Evolutionary conservation across 2,888 invertebrate species (phyloP).

Genomic region (Acrocera orbiculus): DNA sequence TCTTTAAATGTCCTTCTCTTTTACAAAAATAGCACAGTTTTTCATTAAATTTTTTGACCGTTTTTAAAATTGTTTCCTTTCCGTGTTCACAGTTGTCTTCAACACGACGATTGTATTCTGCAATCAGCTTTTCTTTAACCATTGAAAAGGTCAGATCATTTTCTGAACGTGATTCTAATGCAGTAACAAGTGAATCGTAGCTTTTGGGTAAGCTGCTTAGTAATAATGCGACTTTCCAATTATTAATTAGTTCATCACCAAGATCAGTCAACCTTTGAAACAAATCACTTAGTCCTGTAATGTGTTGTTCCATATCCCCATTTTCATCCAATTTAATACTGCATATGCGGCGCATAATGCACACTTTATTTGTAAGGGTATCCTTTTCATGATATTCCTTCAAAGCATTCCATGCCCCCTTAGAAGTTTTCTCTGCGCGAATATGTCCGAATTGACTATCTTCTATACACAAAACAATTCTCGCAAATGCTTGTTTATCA

Average conservation of each 20-base stretch:
- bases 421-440: slow-evolving; percentile 1
- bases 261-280: slow-evolving; percentile 7
- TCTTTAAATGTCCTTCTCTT: slow-evolving; percentile 7
- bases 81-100: not conserved
- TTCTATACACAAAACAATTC: slow-evolving; percentile 6
- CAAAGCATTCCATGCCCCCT: slow-evolving; percentile 4
- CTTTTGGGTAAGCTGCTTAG: slow-evolving; percentile 9
- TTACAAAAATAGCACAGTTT: slow-evolving; percentile 11
- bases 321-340: slow-evolving; percentile 9
- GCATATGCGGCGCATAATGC: slow-evolving; percentile 10
- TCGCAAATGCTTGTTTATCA: slow-evolving; percentile 7
- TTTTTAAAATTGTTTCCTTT: not conserved
- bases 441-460: slow-evolving; percentile 7
- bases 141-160: slow-evolving; percentile 6
- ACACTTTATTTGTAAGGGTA: slow-evolving; percentile 10
- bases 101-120: slow-evolving; percentile 8
- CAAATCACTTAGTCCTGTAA: slow-evolving; percentile 9
- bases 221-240: slow-evolving; percentile 6
- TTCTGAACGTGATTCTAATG: no score
- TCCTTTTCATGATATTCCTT: slow-evolving; percentile 5
- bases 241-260: slow-evolving; percentile 3
- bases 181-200: slow-evolving; percentile 11
- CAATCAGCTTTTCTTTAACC: slow-evolving; percentile 8
- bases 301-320: slow-evolving; percentile 9
- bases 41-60: not conserved